Evolutionary conservation across 1,140 invertebrate species (phyloP), one percentile per base, ranked within the genome.

Genomic region (Trichogramma pretiosum): DNA sequence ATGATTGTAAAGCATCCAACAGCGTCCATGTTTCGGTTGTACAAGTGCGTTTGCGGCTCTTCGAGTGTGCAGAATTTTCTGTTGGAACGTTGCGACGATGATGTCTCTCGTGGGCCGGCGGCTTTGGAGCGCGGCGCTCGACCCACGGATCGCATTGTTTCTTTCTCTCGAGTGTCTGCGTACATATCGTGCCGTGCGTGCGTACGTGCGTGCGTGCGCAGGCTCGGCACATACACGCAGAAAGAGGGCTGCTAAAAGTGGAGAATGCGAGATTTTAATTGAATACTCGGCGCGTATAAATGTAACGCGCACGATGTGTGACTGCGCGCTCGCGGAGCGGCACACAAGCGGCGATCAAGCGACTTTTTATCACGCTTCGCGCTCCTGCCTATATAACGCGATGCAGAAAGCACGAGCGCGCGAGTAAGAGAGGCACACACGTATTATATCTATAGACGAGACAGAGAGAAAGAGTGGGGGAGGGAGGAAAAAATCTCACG

Each of bases 261-360:
- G 22, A 37, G 42, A 42, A 40, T 43, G 14, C 30, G 19, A 19
- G 38, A 23, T 32, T 48, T 37, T 48, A 48, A 48, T 48, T 48
- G 47, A 48, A 48, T 37, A 16, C 33, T 10, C 24, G 2, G 33
- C 8, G 19, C n/a, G n/a, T n/a, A n/a, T n/a, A n/a, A n/a, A n/a
- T n/a, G n/a, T n/a, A n/a, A n/a, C n/a, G n/a, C 3, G 22, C 22
- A 19, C 46, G 26, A 34, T 42, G 23, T 42, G 46, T 19, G 33
- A 28, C 40, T 43, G 33, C 14, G 30, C 2, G n/a, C n/a, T n/a
- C n/a, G n/a, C n/a, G n/a, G n/a, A n/a, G n/a, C n/a, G n/a, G n/a
- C n/a, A n/a, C n/a, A n/a, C n/a, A n/a, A n/a, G n/a, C n/a, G n/a
- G n/a, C n/a, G n/a, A n/a, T n/a, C n/a, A n/a, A n/a, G n/a, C n/a